Conservation (phyloP, 2,113 vertebrate species). For the Tetrao urogallus region DNA sequence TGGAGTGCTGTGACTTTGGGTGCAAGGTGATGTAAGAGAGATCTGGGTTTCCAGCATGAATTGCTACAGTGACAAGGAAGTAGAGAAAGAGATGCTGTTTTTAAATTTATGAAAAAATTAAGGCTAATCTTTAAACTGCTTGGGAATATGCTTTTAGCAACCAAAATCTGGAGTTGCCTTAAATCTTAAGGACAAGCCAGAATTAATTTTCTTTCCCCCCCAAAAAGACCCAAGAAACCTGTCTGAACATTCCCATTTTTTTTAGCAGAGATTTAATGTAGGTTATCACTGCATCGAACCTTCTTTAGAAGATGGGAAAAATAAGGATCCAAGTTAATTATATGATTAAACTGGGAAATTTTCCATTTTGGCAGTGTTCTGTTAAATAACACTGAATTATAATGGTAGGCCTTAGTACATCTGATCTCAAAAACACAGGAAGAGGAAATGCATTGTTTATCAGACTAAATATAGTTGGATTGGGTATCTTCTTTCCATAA, state of each 20-base stretch:
- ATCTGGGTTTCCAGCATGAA: neutral
- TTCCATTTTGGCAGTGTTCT: constrained; percentile 26
- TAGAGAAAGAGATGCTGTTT: constrained; percentile 31
- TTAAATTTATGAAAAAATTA: constrained; percentile 48
- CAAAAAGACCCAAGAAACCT: neutral
- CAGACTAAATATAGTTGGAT: constrained; percentile 30
- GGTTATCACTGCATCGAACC: neutral
- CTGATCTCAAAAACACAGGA: constrained; percentile 45
- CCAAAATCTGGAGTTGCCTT: constrained; percentile 22
- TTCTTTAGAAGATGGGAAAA: neutral
- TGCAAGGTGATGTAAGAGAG: neutral
- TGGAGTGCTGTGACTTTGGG: neutral
- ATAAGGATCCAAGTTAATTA: constrained; percentile 11
- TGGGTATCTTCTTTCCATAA: neutral
- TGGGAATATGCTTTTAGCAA: constrained; percentile 19
- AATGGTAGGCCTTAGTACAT: constrained; percentile 35
- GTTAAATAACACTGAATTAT: constrained; percentile 19
- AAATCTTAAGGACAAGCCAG: constrained; percentile 12
- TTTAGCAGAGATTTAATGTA: neutral
- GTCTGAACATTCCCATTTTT: neutral
- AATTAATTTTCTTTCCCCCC: neutral
- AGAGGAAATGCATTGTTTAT: constrained; percentile 64
- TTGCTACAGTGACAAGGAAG: neutral
- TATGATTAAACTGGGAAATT: neutral
- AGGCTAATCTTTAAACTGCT: constrained; percentile 13